Evolutionary conservation across 2,888 invertebrate species (phyloP), one percentile per base, ranked within the genome.

Genomic region (Eupithecia abbreviata): DNA sequence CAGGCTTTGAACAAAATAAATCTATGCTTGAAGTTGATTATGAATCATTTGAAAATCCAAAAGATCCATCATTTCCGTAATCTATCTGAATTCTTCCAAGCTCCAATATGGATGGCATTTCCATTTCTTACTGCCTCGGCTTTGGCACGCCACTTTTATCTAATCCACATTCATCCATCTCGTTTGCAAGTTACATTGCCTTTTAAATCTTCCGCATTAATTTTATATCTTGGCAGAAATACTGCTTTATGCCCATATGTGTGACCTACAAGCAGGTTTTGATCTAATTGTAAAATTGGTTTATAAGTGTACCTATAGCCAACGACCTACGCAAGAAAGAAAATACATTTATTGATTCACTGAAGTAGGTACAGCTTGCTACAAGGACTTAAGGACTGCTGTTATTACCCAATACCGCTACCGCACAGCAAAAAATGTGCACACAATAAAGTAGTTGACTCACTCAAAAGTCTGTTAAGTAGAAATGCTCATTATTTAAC

Each of bases 141-240:
- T 68, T 78, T 77, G 77, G 77, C 77, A 75, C 72, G 77, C 75
- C 58, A 75, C 67, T 73, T 78, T 78, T 78, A 78, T 78, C 73
- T 78, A 78, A 78, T 78, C 75, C 78, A 67, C 73, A 75, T 78
- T 78, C 75, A 78, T 78, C 78, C 75, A 78, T 78, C 78, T 78
- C 73, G 67, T 73, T 78, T 75, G 75, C 77, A 78, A 78, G 75
- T 75, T 71, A 75, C 73, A 78, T 73, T 75, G 73, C 73, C 72
- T 75, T 75, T 73, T 71, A 70, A 75, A 73, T 75, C 71, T 76
- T 78, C 65, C 65, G 73, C 71, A 71, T 78, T 71, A 68, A 73
- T 69, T 72, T 55, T 67, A 71, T 72, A 69, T 74, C 74, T 74
- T 18, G 68, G 65, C 58, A 49, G 47, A 18, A 69, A 69, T 69